Conservation (phyloP, 2,888 invertebrate genomes). For the Aricia artaxerxes region DNA sequence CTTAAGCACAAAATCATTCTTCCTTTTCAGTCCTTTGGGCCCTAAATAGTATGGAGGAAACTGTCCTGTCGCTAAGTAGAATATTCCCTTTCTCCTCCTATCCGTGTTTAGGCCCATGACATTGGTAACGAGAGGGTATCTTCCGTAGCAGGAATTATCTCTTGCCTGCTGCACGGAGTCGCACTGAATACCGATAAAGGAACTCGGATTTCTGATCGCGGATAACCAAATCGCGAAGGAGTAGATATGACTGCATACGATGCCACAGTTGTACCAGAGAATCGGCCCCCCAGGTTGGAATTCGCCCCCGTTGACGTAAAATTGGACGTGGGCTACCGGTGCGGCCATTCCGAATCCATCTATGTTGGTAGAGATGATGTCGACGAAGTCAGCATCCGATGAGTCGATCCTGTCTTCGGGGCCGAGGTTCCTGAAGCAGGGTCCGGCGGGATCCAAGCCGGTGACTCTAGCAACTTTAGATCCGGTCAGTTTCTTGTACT, state of each 20-base stretch:
- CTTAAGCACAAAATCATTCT: conserved; percentile 49
- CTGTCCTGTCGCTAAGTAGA: conserved; percentile 48
- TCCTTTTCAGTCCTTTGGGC: conserved; percentile 55
- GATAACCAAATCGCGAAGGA: conserved; percentile 46
- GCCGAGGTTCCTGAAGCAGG: conserved; percentile 60
- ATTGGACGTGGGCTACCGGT: conserved; percentile 62
- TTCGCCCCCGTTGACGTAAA: conserved; percentile 68
- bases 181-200: conserved; percentile 49
- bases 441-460: conserved; percentile 62
- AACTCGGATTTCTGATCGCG: conserved; percentile 43
- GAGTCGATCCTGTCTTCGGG: conserved; percentile 59
- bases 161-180: conserved; percentile 51
- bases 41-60: conserved; percentile 60
- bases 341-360: conserved; percentile 64
- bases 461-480: conserved; percentile 54
- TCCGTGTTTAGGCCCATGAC: conserved; percentile 46
- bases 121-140: conserved; percentile 46
- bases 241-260: conserved; percentile 48
- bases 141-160: conserved; percentile 46
- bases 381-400: conserved; percentile 63
- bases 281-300: conserved; percentile 46
- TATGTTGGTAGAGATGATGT: conserved; percentile 59
- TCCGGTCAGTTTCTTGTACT: conserved; percentile 54
- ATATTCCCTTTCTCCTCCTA: conserved; percentile 48
- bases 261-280: conserved; percentile 44